A percentile compares a stretch with the other conserved stretches of the same genome.
Conservation (phyloP, 2,797 vertebrate genomes). For the Phrynocephalus vlangalii region DNA sequence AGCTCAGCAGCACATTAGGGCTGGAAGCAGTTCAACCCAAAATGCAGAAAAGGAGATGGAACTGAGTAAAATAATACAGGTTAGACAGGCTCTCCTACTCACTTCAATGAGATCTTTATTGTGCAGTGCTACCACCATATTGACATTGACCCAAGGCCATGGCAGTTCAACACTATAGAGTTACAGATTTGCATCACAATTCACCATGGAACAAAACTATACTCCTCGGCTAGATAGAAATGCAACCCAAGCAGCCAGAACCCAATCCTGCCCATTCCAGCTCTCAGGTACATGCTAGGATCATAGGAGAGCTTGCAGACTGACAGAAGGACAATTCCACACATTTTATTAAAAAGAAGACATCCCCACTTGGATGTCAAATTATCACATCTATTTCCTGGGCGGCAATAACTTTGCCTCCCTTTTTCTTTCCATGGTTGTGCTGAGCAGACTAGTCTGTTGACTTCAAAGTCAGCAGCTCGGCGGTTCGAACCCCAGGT, state of each 20-base stretch:
- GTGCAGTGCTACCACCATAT: neutral
- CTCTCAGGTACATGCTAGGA: conserved; percentile 9
- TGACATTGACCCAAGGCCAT: neutral
- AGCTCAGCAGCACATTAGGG: conserved; percentile 10
- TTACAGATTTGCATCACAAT: conserved; percentile 38
- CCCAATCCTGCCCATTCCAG: conserved; percentile 2
- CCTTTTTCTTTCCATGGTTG: neutral
- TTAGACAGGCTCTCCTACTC: conserved; percentile 24
- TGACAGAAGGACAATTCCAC: neutral
- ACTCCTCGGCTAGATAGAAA: conserved; percentile 18
- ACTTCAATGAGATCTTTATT: conserved; percentile 1
- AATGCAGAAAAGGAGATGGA: conserved; percentile 28
- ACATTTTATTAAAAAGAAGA: conserved; percentile 14
- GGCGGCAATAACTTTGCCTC: neutral
- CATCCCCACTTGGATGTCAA: neutral
- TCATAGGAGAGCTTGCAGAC: neutral
- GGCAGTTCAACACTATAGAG: conserved; percentile 10
- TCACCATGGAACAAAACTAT: neutral
- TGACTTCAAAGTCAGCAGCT: neutral
- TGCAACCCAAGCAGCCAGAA: conserved; percentile 15
- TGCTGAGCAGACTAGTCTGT: neutral
- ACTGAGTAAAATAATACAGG: conserved; percentile 7
- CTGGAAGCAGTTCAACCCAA: conserved; percentile 47
- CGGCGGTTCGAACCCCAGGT: no score
- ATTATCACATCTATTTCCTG: neutral